Evolutionary conservation across 2,888 invertebrate genomes (phyloP).

Genomic region (Nowickia ferox): DNA sequence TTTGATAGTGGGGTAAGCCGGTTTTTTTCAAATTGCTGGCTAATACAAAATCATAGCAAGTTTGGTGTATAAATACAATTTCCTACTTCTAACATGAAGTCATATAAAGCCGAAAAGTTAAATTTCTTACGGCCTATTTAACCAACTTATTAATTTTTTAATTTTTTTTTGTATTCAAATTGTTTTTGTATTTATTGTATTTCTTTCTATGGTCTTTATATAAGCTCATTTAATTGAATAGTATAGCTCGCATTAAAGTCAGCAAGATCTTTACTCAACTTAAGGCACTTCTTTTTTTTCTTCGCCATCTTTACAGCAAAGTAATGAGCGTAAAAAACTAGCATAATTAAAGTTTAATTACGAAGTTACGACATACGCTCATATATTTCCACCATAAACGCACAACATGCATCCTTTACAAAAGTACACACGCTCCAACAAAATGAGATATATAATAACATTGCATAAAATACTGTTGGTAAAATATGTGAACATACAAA

Average conservation of each 20-base stretch:
- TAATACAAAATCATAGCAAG: no score
- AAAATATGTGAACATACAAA: neutral
- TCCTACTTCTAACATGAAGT: no score
- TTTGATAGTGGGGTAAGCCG: no score
- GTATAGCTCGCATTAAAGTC: conserved; percentile 5
- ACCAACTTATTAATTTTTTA: no score
- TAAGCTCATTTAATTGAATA: neutral
- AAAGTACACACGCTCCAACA: neutral
- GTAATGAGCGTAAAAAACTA: conserved; percentile 64
- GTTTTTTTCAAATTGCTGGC: no score
- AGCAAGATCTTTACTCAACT: neutral
- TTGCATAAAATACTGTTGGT: conserved; percentile 47
- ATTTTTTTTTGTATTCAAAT: no score
- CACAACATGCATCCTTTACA: neutral
- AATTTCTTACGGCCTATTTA: no score
- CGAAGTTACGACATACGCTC: conserved; percentile 62
- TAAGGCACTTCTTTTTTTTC: neutral
- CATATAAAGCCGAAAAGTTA: no score
- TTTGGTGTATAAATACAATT: no score
- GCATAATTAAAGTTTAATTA: conserved; percentile 75
- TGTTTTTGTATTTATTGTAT: no score
- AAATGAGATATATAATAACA: conserved; percentile 28
- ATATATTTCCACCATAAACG: neutral
- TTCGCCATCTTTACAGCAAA: conserved; percentile 56
- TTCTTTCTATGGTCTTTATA: neutral